Evolutionary conservation across 2,113 vertebrate genomes (phyloP), one percentile per base, ranked within the genome.

Genomic region (Chlorodrepanis virens): DNA sequence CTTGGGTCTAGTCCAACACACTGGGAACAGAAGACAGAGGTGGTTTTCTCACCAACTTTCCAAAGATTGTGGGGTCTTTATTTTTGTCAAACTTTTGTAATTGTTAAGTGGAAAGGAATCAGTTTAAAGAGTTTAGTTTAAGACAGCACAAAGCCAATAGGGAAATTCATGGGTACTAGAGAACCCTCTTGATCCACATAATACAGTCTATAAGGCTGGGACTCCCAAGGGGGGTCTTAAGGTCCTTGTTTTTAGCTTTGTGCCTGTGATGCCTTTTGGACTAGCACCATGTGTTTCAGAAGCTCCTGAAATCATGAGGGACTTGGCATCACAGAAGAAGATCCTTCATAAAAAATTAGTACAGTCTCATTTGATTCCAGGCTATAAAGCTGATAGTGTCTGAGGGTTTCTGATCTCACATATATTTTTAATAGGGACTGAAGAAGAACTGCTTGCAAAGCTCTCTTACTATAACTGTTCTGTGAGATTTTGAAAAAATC

Each of bases 211-310:
- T 75, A 90, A 84, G 45, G 11, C 72, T 91, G 37, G 69, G 37
- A 17, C 8, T 95, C 83, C 77, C 83, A 35, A 21, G 17, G 17
- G 1, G 3, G 14, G 37, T 87, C 72, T 92, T 94, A 92, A 89
- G 40, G 69, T 89, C 65, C 87, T 92, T 84, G 77, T 68, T 94
- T 93, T 94, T 23, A 94, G 49, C 52, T 81, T 71, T 94, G 52
- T 78, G 61, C 8, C 20, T 89, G 21, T 87, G 72, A 75, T 78
- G 84, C 19, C 22, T 89, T 80, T 89, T 89, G 83, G 52, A 84
- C n/a, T 56, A 56, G 17, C 12, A 75, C 5, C 53, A 60, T 75
- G 28, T 81, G 33, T 76, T 89, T 92, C 65, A 86, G 91, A 65
- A 82, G 65, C 44, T 91, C n/a, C 49, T 78, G 61, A 88, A 91